Conservation (phyloP, 2,797 vertebrate species). For the Leptoclinus maculatus region DNA sequence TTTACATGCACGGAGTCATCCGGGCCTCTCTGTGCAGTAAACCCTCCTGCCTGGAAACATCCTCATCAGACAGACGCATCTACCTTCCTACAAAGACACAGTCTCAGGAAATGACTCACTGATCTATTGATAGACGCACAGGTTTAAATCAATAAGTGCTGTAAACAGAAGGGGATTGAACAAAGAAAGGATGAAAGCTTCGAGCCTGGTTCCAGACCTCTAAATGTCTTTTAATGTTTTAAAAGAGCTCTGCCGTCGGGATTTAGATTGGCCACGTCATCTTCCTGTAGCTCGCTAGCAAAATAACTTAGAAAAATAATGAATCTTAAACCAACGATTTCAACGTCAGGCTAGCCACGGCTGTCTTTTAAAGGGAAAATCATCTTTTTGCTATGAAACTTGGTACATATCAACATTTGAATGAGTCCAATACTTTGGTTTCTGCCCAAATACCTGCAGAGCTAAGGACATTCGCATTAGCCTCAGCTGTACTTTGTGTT, state of each 20-base stretch:
- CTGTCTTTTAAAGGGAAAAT: neutral
- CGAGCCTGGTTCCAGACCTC: neutral
- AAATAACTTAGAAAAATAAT: neutral
- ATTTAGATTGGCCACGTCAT: neutral
- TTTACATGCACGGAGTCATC: slow-evolving; percentile 34
- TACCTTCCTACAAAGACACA: slow-evolving; percentile 5
- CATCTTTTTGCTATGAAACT: neutral
- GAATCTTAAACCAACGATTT: neutral
- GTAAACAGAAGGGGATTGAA: slow-evolving; percentile 27
- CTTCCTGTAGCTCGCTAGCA: neutral
- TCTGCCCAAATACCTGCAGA: neutral
- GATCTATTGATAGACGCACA: slow-evolving; percentile 20
- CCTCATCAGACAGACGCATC: slow-evolving; percentile 7
- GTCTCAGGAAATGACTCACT: slow-evolving; percentile 29
- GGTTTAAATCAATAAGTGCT: slow-evolving; percentile 41
- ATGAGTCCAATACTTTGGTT: neutral
- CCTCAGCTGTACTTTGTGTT: neutral
- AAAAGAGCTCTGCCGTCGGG: neutral
- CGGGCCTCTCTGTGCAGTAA: slow-evolving; percentile 2
- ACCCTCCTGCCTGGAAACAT: slow-evolving; percentile 8
- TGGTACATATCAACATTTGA: neutral
- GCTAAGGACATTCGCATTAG: neutral
- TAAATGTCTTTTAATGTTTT: neutral
- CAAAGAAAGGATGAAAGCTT: neutral
- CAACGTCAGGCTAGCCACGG: neutral